Evolutionary conservation across 2,888 invertebrate species (phyloP), one percentile per base, ranked within the genome.

Genomic region (Orthosia cruda): DNA sequence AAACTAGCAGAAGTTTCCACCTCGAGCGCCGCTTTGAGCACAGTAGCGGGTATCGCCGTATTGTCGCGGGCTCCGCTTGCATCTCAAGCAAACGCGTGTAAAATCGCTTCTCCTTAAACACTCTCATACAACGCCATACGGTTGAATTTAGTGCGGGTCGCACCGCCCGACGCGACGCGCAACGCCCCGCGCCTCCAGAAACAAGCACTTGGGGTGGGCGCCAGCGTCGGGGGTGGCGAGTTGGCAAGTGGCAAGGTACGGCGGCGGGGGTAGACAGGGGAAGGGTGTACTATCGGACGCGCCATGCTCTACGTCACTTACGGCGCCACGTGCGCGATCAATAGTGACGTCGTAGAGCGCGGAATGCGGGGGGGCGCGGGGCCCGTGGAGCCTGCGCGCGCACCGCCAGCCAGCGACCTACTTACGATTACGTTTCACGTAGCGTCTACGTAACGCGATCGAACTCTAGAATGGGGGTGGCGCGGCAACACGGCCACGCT

Each of bases 281-380:
- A 55, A 47, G 88, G 93, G 93, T 89, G 92, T 94, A 94, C 93
- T 94, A 95, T 91, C 92, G 93, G 91, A 88, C 91, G 91, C 90
- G 92, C 91, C 92, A 89, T 90, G 86, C 90, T 89, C 95, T 96
- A 96, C 96, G 96, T 96, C 96, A 96, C 93, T 94, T 92, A 95
- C 95, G 96, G 95, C 94, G 96, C 96, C 94, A 96, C 96, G 96
- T 96, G 96, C 93, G 74, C 94, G 95, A 96, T 97, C 97, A 94
- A 96, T 96, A 96, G 91, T 96, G 96, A 96, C 96, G 96, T 96
- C 92, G 94, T 91, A 91, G 92, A 89, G 87, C 87, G 84, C 26
- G 70, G 59, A 74, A 64, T 68, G 32, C 40, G 40, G 61, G 26
- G 62, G 50, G 40, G 18, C 61, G 70, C 12, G 16, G n/a, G 71